Base-by-base conservation (phyloP, 64 coral and sea anemone genomes). In the Orbicella faveolata region DNA sequence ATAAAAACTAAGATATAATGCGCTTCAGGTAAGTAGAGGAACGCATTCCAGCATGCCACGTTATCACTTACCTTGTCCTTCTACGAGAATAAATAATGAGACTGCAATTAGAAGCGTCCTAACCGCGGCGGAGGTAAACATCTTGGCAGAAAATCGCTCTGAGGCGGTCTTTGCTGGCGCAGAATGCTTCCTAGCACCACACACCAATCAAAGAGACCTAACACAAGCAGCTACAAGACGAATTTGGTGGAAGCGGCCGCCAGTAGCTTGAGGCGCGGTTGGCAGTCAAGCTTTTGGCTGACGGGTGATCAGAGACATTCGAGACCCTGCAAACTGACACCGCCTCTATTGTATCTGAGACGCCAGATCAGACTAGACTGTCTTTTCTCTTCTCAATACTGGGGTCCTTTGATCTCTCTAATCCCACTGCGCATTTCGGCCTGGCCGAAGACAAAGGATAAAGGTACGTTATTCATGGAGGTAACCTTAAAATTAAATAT, bases 301-400 rank as follows among this genome's bases (percentile, higher is more conserved):
- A 85, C 63, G 73, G 82, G 82, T 25, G 67, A 34, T 69, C 17
- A 33, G 37, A 85, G 82, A 85, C 65, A 85, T 70, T 85, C 65
- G 72, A 85, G 82, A 85, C 65, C 67, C 64, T 85, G 82, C 82
- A 85, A 85, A 72, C 10, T 85, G 82, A 85, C 82, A 85, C 82
- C 64, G 39, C 65, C 23, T 52, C 64, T 85, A 85, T 85, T 85
- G 82, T 85, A 85, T 85, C 72, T 7, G 5, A 85, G 82, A 85
- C 64, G 65, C 82, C 82, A 85, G 64, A 85, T 69, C 66, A 85
- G 82, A 85, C 82, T 51, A 33, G 41, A 70, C 55, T 82, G n/a
- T 78, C 33, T 76, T 17, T 44, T 44, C 18, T 21, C 18, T 26
- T 70, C 67, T n/a, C 39, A 20, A 21, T 52, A 57, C 51, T 79